Percentiles rank a stretch among this genome's conserved stretches.
phyloP scores from a whole-genome alignment of 2,888 invertebrate genomes.

The Rotaria sp. region DNA sequence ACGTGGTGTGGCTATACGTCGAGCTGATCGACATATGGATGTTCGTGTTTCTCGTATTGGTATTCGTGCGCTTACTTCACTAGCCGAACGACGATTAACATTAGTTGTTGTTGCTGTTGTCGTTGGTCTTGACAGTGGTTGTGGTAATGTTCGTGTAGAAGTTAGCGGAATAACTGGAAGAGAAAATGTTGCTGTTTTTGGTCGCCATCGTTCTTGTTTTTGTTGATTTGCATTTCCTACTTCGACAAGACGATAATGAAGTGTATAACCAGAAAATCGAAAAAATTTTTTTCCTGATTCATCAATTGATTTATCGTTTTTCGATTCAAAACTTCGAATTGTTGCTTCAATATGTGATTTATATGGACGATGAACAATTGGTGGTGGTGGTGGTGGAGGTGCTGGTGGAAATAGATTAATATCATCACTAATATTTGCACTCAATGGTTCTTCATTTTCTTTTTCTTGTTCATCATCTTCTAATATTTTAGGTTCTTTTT shows the following conservation, averaged over 20 bases:
- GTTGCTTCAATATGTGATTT: slow-evolving; percentile 7
- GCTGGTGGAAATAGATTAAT: too few species aligned
- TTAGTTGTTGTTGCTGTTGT: not conserved
- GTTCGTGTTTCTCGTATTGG: slow-evolving; percentile 16
- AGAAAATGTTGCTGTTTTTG: not conserved
- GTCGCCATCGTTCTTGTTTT: not conserved
- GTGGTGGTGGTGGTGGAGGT: not conserved
- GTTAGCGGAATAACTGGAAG: not conserved
- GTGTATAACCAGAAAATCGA: not conserved
- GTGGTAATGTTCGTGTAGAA: not conserved
- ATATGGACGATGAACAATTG: not conserved
- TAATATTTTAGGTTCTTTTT: not conserved
- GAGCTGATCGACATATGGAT: slow-evolving; percentile 22
- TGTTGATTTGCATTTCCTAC: not conserved
- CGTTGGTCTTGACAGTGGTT: not conserved
- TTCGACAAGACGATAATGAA: not conserved
- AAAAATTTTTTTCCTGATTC: not conserved
- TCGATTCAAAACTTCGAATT: not conserved
- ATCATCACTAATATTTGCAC: not conserved
- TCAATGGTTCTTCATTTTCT: not conserved
- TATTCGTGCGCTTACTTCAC: not conserved
- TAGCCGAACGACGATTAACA: not conserved
- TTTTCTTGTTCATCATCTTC: not conserved
- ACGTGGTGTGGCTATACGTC: not conserved
- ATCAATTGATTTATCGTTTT: not conserved